Evolutionary conservation across 2,888 invertebrate genomes (phyloP), one percentile per base, ranked within the genome.

Genomic region (Habroteleia sp.): DNA sequence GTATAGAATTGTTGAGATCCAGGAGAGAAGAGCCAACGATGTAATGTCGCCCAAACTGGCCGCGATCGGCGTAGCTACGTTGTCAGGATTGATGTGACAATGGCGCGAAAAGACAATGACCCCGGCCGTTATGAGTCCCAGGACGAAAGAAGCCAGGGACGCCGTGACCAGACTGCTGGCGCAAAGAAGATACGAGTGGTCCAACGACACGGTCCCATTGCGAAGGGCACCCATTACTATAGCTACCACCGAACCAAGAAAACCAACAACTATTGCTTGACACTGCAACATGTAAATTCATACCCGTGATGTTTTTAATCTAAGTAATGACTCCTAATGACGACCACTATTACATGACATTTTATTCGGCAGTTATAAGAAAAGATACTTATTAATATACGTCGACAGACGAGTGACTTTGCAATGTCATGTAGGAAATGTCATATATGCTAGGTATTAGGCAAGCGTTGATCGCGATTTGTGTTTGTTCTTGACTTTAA

Each of bases 11-110:
- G 91, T 91, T 7, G 92, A 91, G 68, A 92, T 90, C 90, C 91
- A 91, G 16, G 92, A 91, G 37, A 92, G 85, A 37, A 92, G 86
- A 0, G 91, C 90, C 37, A 95, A 88, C 0, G 94, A 94, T 0
- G 93, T 93, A 44, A 95, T 91, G 86, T 95, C 95, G 7, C 95
- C 95, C 44, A 95, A 90, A 85, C 93, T 93, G n/a, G 94, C 94
- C 10, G 95, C 95, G 68, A 95, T 93, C 3, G 95, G 95, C 1
- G 94, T 94, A 5, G 94, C 94, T 8, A 95, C 92, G 87, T 95
- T 95, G 87, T 95, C 95, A 6, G 95, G 94, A 86, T 95, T 94
- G 76, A 94, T 92, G 81, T 93, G 91, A 79, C 92, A 91, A 85
- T 91, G 91, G 48, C 93, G 91, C 1, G 94, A 93, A 68, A 92